Evolutionary conservation across 2,113 vertebrate species (phyloP).

Genomic region (Pycnonotus jocosus): DNA sequence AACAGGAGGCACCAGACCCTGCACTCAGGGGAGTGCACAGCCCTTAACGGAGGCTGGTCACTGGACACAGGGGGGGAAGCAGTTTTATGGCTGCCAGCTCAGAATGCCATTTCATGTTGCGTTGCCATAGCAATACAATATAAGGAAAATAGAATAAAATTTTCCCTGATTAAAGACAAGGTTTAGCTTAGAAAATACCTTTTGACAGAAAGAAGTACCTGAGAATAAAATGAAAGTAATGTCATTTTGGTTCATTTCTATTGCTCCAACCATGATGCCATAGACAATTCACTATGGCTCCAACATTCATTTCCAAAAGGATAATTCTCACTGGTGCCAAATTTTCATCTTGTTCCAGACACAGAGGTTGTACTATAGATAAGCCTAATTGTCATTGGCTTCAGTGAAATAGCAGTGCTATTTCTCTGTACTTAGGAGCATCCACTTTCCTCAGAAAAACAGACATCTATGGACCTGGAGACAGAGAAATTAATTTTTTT

Average conservation of each 20-base stretch:
- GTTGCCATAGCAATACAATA: not conserved
- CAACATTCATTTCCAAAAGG: not conserved
- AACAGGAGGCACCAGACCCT: not conserved
- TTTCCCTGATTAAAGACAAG: slow-evolving; percentile 9
- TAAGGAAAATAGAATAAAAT: not conserved
- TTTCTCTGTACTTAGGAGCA: not conserved
- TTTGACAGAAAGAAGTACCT: slow-evolving; percentile 8
- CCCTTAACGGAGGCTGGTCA: not conserved
- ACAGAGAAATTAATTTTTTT: not conserved
- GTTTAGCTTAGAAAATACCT: not conserved
- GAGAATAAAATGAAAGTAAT: slow-evolving; percentile 4
- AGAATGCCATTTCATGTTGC: not conserved
- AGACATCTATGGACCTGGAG: not conserved
- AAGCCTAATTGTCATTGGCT: not conserved
- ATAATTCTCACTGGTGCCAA: not conserved
- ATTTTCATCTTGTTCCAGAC: slow-evolving; percentile 26
- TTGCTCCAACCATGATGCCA: not conserved
- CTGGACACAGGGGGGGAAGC: not conserved
- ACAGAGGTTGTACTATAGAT: not conserved
- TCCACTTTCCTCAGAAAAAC: not conserved
- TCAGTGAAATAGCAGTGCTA: not conserved
- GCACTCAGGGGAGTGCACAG: not conserved
- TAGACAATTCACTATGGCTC: not conserved
- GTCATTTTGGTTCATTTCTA: not conserved
- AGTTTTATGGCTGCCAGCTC: not conserved